Percentiles rank a stretch among this genome's conserved stretches.
Evolutionary conservation across 2,113 vertebrate species (phyloP).

Genomic region (Actenoides hombroni): DNA sequence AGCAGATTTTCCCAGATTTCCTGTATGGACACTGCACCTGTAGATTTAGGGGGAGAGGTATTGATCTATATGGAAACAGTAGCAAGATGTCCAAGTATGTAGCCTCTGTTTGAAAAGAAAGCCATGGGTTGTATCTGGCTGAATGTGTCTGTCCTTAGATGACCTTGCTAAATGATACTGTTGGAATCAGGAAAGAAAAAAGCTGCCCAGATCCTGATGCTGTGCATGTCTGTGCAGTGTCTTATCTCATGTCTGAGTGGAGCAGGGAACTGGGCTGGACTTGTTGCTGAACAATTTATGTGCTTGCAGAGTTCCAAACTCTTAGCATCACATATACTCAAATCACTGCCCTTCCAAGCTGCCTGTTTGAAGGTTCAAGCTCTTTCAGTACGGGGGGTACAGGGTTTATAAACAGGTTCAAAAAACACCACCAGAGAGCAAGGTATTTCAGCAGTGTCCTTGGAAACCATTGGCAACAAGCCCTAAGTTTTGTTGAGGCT

Average conservation of each 20-base stretch:
- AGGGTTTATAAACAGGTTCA: background rate
- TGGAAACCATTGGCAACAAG: background rate
- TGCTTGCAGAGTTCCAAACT: background rate
- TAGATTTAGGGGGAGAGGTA: background rate
- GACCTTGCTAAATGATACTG: background rate
- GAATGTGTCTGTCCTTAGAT: slow-evolving; percentile 23
- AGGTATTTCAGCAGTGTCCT: background rate
- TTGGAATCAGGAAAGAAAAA: background rate
- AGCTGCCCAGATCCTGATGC: slow-evolving; percentile 4
- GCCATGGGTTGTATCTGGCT: background rate
- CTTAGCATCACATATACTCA: background rate
- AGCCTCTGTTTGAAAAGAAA: background rate
- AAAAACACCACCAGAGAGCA: background rate
- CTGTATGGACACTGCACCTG: background rate
- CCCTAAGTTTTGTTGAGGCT: background rate
- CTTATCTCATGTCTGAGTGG: slow-evolving; percentile 50
- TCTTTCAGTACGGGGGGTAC: background rate
- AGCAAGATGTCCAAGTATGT: background rate
- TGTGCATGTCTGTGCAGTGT: background rate
- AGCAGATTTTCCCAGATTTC: background rate
- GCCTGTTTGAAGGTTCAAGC: background rate
- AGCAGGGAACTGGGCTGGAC: background rate
- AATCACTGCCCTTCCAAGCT: background rate
- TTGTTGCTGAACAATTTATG: background rate
- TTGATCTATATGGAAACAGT: background rate